phyloP scores from a whole-genome alignment of 1,140 invertebrate species.

The Bombus turneri region DNA sequence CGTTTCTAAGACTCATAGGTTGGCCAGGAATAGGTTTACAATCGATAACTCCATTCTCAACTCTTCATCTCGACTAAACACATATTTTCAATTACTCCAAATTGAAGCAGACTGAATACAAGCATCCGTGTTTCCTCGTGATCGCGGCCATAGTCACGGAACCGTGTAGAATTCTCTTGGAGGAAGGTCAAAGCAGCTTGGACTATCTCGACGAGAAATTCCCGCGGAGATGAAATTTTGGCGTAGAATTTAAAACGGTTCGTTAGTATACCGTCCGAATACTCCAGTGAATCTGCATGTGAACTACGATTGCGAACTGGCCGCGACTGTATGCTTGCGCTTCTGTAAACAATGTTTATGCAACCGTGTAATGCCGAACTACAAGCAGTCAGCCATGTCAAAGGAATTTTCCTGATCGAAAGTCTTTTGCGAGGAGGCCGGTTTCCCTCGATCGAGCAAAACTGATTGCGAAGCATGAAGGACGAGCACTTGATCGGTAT shows the following conservation, averaged over 20 bases:
- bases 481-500: slow-evolving; percentile 8
- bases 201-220: slow-evolving; percentile 20
- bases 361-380: slow-evolving; percentile 22
- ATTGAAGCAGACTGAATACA: neutral
- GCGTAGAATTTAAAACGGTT: slow-evolving; percentile 47
- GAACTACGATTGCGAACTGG: neutral
- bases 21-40: no score
- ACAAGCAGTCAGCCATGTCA: slow-evolving; percentile 19
- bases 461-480: slow-evolving; percentile 24
- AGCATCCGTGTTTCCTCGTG: neutral
- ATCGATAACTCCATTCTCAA: no score
- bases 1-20: no score
- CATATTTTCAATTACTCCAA: slow-evolving; percentile 14
- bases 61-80: neutral
- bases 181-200: neutral
- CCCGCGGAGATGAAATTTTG: slow-evolving; percentile 39
- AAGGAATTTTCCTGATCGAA: slow-evolving; percentile 44
- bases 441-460: slow-evolving; percentile 14
- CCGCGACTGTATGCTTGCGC: neutral
- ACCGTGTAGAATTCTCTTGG: slow-evolving; percentile 4
- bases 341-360: slow-evolving; percentile 27
- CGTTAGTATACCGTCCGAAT: slow-evolving; percentile 29
- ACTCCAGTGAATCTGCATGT: slow-evolving; percentile 11
- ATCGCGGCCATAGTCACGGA: neutral
- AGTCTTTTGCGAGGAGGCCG: slow-evolving; percentile 3